Base-by-base conservation (phyloP, 2,888 invertebrate genomes). In the Lagria hirta region DNA sequence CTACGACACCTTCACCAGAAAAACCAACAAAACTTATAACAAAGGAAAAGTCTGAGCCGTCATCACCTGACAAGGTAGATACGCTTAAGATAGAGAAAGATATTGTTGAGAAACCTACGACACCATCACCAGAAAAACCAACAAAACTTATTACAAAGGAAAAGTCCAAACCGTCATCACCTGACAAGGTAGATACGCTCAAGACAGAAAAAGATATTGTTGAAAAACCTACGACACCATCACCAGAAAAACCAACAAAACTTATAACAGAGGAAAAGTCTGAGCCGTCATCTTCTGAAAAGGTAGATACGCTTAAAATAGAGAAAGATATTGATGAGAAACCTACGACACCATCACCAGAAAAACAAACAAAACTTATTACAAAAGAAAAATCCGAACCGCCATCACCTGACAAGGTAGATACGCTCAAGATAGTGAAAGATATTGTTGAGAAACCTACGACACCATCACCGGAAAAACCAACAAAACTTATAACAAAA, bases 261-360 rank as follows among this genome's bases (percentile, higher is more conserved):
- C 16, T 26, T 5, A 36, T 23, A 26, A 26, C 28, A 11, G 48
- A 27, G 20, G 21, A 35, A 10, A 27, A n/a, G n/a, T n/a, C n/a
- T n/a, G n/a, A 42, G 28, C 20, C n/a, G 2, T 29, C 44, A 16
- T 24, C 36, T 3, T 28, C 41, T 8, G 37, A 22, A 16, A 12
- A 23, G 14, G 36, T 32, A 28, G 36, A 24, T 14, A 15, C 17
- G 16, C 12, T 20, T 14, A 18, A 28, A 17, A 20, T 21, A 1
- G 32, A 32, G 2, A 29, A 23, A 35, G 10, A 11, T 15, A 36
- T 17, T 10, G 2, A 17, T 15, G 10, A 2, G 8, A 23, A 23
- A 23, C 10, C 8, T 3, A 23, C 8, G 11, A 23, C 23, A 11
- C 23, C n/a, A 1, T 23, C 23, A 7, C 23, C 23, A 2, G 23